Conservation (phyloP, 2,113 vertebrate genomes). For the Alosa alosa region DNA sequence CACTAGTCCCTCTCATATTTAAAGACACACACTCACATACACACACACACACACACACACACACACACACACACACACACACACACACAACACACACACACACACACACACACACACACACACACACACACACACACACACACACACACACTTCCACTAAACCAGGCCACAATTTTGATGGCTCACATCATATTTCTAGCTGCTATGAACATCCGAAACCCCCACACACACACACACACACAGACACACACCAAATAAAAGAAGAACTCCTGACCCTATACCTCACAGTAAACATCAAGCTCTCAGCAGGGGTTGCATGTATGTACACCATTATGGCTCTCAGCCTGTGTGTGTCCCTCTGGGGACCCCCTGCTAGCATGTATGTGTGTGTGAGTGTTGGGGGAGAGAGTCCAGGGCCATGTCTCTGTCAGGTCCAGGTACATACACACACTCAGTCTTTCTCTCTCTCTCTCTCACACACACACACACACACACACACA, state of each 20-base stretch:
- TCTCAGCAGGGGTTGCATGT: constrained; percentile 33
- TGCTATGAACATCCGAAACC: too few species aligned
- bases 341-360: constrained; percentile 19
- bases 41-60: too few species aligned
- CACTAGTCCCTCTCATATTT: too few species aligned
- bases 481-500: constrained; percentile 28
- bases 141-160: background rate
- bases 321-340: constrained; percentile 36
- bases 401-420: background rate
- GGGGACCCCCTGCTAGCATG: constrained; percentile 16
- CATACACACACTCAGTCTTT: constrained; percentile 5
- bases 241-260: background rate
- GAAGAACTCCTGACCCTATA: background rate
- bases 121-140: background rate
- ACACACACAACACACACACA: background rate
- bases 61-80: background rate
- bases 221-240: background rate
- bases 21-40: too few species aligned
- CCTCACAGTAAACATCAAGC: constrained; percentile 29
- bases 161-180: too few species aligned
- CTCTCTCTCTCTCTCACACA: constrained; percentile 48
- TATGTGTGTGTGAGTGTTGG: background rate
- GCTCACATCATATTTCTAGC: too few species aligned
- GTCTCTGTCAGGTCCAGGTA: background rate
- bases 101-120: background rate